A percentile compares a stretch with the other conserved stretches of the same genome.
These are phyloP conservation scores for Cinclus mexicanus DNA, from an alignment of 2,113 vertebrate species.

Conservation along the genomic window DNA sequence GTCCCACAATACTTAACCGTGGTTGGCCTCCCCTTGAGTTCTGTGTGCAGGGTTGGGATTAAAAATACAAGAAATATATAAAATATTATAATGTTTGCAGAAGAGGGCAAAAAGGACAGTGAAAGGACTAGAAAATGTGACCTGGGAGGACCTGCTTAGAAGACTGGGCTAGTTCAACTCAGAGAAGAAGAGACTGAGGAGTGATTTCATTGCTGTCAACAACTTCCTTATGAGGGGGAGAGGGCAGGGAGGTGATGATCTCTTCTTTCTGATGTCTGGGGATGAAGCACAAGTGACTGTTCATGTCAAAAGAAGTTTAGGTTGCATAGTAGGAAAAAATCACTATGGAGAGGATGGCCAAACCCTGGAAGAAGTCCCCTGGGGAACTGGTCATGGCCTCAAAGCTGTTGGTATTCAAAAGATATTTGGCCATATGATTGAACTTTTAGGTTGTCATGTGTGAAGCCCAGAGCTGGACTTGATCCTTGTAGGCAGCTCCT, in stretches of 20 bases:
- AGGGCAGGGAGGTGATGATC: not conserved
- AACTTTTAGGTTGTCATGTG: not conserved
- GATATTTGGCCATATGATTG: not conserved
- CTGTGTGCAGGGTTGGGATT: not conserved
- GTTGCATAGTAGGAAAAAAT: not conserved
- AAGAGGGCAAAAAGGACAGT: not conserved
- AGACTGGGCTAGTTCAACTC: not conserved
- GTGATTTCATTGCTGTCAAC: not conserved
- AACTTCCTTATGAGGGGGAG: not conserved
- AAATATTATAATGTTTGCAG: not conserved
- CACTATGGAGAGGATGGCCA: too few relatives aligned
- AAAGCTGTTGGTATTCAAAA: not conserved
- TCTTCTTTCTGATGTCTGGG: not conserved
- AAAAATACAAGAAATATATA: not conserved
- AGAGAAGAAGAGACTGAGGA: not conserved
- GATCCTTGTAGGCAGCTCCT: rapidly evolving
- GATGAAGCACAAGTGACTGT: not conserved
- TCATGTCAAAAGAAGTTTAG: not conserved
- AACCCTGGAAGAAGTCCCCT: not conserved
- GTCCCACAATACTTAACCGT: not conserved
- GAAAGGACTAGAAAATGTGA: not conserved
- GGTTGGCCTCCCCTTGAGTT: not conserved
- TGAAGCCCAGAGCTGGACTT: not conserved
- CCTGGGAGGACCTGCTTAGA: not conserved
- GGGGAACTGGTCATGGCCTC: rapidly evolving